Conservation (phyloP, 2,888 invertebrate genomes). For the Brachynemurus nebulosus region DNA sequence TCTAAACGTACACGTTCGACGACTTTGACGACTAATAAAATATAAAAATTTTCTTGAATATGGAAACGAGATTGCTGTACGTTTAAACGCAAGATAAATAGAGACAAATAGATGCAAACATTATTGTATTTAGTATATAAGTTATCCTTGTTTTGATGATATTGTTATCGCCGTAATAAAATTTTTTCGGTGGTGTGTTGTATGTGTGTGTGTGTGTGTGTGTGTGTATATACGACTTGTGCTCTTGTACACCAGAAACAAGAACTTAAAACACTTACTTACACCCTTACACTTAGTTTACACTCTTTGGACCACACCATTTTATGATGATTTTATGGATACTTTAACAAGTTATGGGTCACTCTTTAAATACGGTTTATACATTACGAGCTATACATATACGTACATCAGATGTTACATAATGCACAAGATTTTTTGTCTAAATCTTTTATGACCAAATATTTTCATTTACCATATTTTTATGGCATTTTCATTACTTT, state of each 20-base stretch:
- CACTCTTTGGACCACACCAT: constrained; percentile 3
- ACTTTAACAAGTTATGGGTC: constrained; percentile 5
- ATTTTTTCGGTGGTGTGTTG: background rate
- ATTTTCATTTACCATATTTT: no score
- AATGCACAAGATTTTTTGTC: no score
- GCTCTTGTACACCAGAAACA: background rate
- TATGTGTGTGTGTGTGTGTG: background rate
- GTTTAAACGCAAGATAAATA: no score
- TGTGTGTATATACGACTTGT: background rate
- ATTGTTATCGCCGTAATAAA: constrained; percentile 1
- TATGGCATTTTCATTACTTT: no score
- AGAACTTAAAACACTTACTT: background rate
- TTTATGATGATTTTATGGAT: constrained; percentile 6
- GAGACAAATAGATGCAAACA: background rate
- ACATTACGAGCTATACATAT: no score
- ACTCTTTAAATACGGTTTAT: constrained; percentile 1
- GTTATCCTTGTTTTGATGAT: background rate
- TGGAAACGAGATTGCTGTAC: no score
- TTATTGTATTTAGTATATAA: background rate
- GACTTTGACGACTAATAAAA: no score
- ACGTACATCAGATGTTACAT: no score
- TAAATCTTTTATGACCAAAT: no score
- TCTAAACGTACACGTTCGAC: no score
- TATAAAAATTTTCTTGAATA: no score
- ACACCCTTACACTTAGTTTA: constrained; percentile 6